These are phyloP conservation scores for Liodrosophila aerea DNA, from an alignment of 2,888 invertebrate species.

Conservation along the genomic window DNA sequence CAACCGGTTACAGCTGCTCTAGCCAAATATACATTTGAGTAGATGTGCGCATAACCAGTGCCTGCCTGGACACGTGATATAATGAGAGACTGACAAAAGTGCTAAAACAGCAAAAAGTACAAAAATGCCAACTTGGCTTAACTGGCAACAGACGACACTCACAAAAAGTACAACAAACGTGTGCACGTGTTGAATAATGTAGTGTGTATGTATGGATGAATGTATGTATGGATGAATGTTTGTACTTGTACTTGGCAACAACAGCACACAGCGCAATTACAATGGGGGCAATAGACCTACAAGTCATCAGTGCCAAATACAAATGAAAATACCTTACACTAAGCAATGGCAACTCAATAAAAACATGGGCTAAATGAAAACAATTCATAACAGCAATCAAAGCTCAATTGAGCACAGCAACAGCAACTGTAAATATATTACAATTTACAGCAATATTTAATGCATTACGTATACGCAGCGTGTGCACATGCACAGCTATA, in stretches of 20 bases:
- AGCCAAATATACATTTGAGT: not conserved
- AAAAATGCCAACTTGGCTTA: constrained; percentile 8
- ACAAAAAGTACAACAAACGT: constrained; percentile 48
- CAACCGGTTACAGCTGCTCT: constrained; percentile 25
- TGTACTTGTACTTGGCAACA: too few species aligned
- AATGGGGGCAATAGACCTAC: constrained; percentile 7
- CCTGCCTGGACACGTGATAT: constrained; percentile 47
- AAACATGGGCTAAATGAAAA: constrained; percentile 27
- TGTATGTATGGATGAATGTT: too few species aligned
- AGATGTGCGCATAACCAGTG: constrained; percentile 1
- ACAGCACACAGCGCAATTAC: constrained; percentile 15
- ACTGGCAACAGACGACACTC: not conserved
- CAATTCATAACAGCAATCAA: constrained; percentile 22
- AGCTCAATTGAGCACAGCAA: constrained; percentile 37
- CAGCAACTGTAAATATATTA: constrained; percentile 9
- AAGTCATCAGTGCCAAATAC: not conserved
- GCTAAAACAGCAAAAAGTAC: not conserved
- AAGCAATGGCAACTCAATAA: constrained; percentile 49
- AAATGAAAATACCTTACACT: constrained; percentile 17
- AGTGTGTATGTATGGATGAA: not conserved
- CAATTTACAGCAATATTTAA: constrained; percentile 4
- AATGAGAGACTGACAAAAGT: constrained; percentile 19
- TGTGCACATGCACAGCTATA: constrained; percentile 1
- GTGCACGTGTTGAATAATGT: constrained; percentile 57
- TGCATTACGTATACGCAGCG: constrained; percentile 42